Conservation (phyloP, 1,140 invertebrate genomes). For the Fopius arisanus region DNA sequence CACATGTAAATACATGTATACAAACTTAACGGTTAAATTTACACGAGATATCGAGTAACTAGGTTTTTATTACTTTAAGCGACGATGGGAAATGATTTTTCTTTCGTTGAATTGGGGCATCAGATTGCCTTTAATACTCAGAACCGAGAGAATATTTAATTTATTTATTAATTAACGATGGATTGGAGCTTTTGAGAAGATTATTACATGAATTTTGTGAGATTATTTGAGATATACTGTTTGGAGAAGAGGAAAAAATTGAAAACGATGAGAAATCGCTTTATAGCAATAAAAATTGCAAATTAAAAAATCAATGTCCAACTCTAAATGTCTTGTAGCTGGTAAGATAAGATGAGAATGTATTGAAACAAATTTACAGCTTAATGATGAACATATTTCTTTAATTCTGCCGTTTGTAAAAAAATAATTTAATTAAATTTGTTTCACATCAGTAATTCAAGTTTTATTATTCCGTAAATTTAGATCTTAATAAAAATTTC, state of each 20-base stretch:
- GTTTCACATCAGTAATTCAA: not conserved
- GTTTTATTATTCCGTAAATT: too few relatives aligned
- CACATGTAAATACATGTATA: slow-evolving; percentile 11
- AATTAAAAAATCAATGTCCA: not conserved
- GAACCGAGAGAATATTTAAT: not conserved
- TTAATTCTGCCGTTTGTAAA: not conserved
- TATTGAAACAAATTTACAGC: not conserved
- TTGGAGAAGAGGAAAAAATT: too few relatives aligned
- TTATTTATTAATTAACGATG: not conserved
- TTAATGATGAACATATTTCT: not conserved
- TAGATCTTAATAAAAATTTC: too few relatives aligned
- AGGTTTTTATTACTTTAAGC: not conserved
- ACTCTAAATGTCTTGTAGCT: not conserved
- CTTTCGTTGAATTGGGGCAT: not conserved
- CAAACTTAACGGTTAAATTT: slow-evolving; percentile 5
- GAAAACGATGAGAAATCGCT: not conserved
- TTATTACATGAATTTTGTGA: too few relatives aligned
- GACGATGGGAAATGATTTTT: not conserved
- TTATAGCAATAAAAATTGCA: not conserved
- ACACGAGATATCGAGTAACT: not conserved
- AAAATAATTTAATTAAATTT: not conserved
- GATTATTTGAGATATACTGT: too few relatives aligned
- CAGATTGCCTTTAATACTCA: not conserved
- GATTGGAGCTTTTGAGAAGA: too few relatives aligned
- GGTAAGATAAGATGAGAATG: not conserved